These are phyloP conservation scores for Philotrypesis tridentata DNA, from an alignment of 1,140 invertebrate genomes.

Conservation along the genomic window DNA sequence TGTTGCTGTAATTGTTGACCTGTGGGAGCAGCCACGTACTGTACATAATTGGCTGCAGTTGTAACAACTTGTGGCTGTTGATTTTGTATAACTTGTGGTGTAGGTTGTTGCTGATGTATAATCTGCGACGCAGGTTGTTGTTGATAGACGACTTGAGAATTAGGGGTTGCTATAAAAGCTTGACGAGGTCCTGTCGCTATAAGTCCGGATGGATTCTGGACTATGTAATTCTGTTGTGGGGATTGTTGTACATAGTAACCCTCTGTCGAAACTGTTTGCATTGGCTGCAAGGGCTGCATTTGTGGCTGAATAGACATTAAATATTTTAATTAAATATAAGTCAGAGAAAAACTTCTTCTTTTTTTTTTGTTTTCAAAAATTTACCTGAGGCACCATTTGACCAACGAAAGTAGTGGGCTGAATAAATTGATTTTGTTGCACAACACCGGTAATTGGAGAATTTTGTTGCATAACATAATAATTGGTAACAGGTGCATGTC, in stretches of 20 bases:
- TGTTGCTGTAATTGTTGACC: neutral
- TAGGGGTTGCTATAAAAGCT: slow-evolving; percentile 2
- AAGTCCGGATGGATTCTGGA: neutral
- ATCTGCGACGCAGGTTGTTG: neutral
- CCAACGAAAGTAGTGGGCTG: slow-evolving; percentile 49
- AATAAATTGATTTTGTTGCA: slow-evolving; percentile 45
- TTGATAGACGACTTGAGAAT: slow-evolving; percentile 31
- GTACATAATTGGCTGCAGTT: slow-evolving; percentile 6
- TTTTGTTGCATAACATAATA: slow-evolving; percentile 56
- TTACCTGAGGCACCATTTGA: slow-evolving; percentile 46
- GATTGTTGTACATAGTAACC: slow-evolving; percentile 35
- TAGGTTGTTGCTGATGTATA: neutral
- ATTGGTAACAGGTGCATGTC: slow-evolving; percentile 46
- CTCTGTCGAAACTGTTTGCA: slow-evolving; percentile 2
- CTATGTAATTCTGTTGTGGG: slow-evolving; percentile 30
- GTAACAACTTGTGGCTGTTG: neutral
- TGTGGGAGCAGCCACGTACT: slow-evolving; percentile 22
- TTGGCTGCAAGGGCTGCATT: slow-evolving; percentile 1
- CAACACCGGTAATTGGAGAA: slow-evolving; percentile 23
- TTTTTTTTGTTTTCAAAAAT: neutral
- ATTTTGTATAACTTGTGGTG: no score
- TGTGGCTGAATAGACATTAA: neutral
- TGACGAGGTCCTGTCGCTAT: slow-evolving; percentile 16
- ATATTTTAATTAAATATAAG: neutral
- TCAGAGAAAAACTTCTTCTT: neutral